Conservation (phyloP, 2,888 invertebrate species). For the Nudaria mundana region DNA sequence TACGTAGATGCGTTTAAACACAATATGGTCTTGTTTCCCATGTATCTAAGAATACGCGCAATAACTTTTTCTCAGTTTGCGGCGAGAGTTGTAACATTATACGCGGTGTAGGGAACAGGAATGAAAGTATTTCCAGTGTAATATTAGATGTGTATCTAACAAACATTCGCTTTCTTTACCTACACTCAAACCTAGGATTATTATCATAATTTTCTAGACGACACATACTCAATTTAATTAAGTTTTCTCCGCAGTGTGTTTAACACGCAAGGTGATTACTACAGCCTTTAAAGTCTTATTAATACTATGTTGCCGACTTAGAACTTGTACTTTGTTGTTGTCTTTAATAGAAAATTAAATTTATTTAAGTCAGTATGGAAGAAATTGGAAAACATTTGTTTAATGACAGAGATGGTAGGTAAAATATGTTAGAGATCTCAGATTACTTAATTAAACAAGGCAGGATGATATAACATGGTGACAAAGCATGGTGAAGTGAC, state of each 20-base stretch:
- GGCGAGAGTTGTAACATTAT: slow-evolving; percentile 50
- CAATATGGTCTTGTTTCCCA: slow-evolving; percentile 39
- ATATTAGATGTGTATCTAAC: slow-evolving; percentile 16
- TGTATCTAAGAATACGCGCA: slow-evolving; percentile 40
- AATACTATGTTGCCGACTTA: too few relatives aligned
- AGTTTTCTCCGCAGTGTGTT: background rate
- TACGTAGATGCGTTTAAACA: slow-evolving; percentile 18
- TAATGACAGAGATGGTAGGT: too few relatives aligned
- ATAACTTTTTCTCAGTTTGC: slow-evolving; percentile 41
- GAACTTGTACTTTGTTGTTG: too few relatives aligned
- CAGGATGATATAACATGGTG: too few relatives aligned
- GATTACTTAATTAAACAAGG: too few relatives aligned
- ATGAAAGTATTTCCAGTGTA: slow-evolving; percentile 17
- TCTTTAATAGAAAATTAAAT: too few relatives aligned
- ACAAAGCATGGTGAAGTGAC: too few relatives aligned
- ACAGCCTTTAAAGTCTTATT: too few relatives aligned
- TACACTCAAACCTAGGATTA: background rate
- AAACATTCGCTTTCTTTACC: slow-evolving; percentile 14
- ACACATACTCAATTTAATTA: background rate
- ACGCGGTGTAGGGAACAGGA: slow-evolving; percentile 25
- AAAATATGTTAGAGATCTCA: too few relatives aligned
- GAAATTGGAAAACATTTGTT: too few relatives aligned
- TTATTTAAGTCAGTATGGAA: too few relatives aligned
- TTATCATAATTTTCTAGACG: background rate
- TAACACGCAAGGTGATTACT: background rate